Evolutionary conservation across 2,797 vertebrate genomes (phyloP).

Genomic region (Petrocephalus schoutedeni): DNA sequence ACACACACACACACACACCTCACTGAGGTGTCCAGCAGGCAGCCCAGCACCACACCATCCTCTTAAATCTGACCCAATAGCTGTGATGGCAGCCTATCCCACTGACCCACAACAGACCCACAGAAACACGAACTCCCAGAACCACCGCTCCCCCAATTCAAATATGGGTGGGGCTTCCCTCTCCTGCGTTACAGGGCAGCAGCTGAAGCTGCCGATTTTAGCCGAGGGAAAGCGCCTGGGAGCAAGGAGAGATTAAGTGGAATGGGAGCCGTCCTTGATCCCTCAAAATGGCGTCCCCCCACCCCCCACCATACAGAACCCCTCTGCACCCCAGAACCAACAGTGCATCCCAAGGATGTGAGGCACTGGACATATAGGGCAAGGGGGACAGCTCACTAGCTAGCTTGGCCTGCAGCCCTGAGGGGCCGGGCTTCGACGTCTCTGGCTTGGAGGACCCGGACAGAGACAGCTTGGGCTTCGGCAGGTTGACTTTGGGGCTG

Average conservation of each 20-base stretch:
- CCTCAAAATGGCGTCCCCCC: slow-evolving; percentile 26
- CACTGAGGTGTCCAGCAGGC: neutral
- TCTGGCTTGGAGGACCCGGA: slow-evolving; percentile 98
- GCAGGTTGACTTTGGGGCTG: slow-evolving; percentile 97
- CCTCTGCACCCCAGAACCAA: neutral
- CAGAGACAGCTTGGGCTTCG: slow-evolving; percentile 98
- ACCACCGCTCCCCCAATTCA: neutral
- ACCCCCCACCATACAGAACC: slow-evolving; percentile 30
- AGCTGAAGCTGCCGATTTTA: slow-evolving; percentile 34
- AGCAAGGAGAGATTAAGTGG: slow-evolving; percentile 37
- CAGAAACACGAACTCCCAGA: neutral
- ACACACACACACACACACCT: neutral
- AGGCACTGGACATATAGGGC: neutral
- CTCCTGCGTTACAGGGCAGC: slow-evolving; percentile 41
- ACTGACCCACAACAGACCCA: neutral
- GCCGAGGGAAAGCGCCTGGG: slow-evolving; percentile 34
- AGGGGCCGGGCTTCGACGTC: slow-evolving; percentile 97
- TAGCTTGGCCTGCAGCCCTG: slow-evolving; percentile 98
- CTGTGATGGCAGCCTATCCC: neutral
- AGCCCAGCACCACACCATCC: neutral
- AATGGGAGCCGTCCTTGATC: slow-evolving; percentile 45
- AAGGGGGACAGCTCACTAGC: slow-evolving; percentile 80
- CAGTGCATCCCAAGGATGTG: neutral
- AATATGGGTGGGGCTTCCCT: neutral
- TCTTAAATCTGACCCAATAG: neutral